Percentiles rank a stretch among this genome's conserved stretches.
These are phyloP conservation scores for human (Homo sapiens) DNA, from an alignment of 2,113 vertebrate genomes.

Conservation along the genomic window DNA sequence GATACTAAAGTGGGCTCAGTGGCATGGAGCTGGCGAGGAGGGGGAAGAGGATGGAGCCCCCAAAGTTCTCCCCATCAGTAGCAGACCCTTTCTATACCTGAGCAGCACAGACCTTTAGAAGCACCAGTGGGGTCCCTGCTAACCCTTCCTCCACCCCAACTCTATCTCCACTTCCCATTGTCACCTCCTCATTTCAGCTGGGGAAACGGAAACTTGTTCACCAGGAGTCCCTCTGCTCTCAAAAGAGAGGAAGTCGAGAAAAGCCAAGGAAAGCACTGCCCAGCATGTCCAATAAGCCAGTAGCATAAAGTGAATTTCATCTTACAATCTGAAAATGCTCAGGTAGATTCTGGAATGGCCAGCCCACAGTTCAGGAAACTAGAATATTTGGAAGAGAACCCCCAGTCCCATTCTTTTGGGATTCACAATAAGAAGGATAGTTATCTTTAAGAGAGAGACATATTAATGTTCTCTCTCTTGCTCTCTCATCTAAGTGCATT, in stretches of 20 bases:
- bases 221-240: background rate
- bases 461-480: background rate
- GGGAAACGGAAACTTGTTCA: background rate
- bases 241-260: background rate
- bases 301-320: background rate
- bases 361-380: background rate
- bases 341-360: background rate
- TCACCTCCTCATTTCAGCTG: background rate
- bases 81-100: background rate
- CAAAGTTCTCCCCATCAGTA: background rate
- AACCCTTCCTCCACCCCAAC: background rate
- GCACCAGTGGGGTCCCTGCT: background rate
- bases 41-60: accelerated
- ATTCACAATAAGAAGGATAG: background rate
- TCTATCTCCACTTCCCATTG: background rate
- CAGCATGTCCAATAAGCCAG: background rate
- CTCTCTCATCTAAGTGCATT: background rate
- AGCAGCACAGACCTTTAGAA: background rate
- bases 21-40: background rate
- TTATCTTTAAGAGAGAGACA: background rate
- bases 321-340: background rate
- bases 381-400: background rate
- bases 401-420: background rate
- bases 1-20: background rate
- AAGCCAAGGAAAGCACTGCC: background rate